These are phyloP conservation scores for Aradophagus sp. DNA, from an alignment of 1,140 invertebrate species.

Conservation along the genomic window DNA sequence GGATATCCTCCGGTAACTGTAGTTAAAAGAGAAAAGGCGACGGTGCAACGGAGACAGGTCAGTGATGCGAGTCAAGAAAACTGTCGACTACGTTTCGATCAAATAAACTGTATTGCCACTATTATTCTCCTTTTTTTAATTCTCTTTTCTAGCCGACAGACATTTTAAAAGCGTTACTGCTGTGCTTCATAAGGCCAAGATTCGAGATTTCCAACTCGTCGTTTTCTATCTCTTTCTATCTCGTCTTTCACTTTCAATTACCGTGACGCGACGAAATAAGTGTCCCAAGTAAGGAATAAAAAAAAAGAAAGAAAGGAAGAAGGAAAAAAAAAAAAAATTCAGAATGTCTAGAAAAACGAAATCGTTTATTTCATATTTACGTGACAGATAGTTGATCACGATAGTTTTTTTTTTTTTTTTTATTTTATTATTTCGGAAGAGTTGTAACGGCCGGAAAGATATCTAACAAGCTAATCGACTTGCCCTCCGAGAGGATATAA, in stretches of 20 bases:
- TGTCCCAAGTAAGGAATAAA: constrained; percentile 6
- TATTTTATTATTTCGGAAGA: constrained; percentile 5
- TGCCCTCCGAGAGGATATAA: constrained; percentile 67
- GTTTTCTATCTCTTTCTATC: constrained; percentile 61
- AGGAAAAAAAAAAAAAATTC: neutral
- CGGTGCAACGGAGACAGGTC: constrained; percentile 32
- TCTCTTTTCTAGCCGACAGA: constrained; percentile 50
- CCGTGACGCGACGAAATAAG: constrained; percentile 29
- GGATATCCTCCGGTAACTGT: constrained; percentile 45
- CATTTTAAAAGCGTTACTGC: constrained; percentile 76
- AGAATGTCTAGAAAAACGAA: neutral
- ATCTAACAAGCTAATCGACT: too few relatives aligned
- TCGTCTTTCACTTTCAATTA: constrained; percentile 56
- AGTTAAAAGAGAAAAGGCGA: constrained; percentile 4
- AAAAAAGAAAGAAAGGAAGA: constrained; percentile 12
- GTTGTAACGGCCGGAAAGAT: too few relatives aligned
- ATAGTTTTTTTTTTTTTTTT: constrained; percentile 14
- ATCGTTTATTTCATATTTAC: constrained; percentile 31
- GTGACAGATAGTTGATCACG: neutral
- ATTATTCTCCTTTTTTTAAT: constrained; percentile 62
- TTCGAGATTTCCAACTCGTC: constrained; percentile 37
- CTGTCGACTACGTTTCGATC: constrained; percentile 69
- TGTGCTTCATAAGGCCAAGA: constrained; percentile 48
- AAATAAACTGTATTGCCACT: constrained; percentile 70
- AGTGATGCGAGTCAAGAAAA: constrained; percentile 55